Percentiles rank a stretch among this genome's conserved stretches.
Conservation (phyloP, 2,888 invertebrate species). For the Colletes collaris region DNA sequence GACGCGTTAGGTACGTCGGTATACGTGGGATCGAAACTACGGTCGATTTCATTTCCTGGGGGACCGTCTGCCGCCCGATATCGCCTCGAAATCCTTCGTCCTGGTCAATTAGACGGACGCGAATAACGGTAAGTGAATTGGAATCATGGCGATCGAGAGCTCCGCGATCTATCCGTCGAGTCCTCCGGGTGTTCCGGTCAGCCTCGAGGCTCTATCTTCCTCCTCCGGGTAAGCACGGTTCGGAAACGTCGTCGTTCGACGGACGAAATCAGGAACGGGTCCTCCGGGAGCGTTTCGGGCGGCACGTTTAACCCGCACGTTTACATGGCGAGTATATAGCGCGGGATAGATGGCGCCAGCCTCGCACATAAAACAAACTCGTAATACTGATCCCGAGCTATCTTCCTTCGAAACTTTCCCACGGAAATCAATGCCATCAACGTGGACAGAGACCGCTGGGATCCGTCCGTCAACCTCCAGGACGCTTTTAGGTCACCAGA, state of each 20-base stretch:
- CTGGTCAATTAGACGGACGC: constrained; percentile 23
- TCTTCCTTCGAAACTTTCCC: background rate
- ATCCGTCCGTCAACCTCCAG: background rate
- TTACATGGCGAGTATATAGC: constrained; percentile 20
- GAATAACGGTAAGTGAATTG: constrained; percentile 53
- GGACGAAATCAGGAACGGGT: background rate
- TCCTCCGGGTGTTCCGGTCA: background rate
- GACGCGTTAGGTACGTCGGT: background rate
- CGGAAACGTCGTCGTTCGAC: background rate
- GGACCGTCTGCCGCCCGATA: constrained; percentile 2
- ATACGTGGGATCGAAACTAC: background rate
- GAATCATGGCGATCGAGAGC: background rate
- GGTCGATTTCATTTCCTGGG: constrained; percentile 35
- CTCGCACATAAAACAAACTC: constrained; percentile 18
- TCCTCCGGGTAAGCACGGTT: background rate
- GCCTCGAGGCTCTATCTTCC: background rate
- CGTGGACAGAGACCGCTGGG: background rate
- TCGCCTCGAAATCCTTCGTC: background rate
- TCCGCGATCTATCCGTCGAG: background rate
- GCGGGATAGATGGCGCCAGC: constrained; percentile 45
- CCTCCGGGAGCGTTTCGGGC: background rate
- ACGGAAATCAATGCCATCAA: background rate
- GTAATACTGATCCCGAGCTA: constrained; percentile 16
- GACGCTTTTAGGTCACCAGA: background rate
- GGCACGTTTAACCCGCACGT: background rate